Conservation (phyloP, 2,888 invertebrate species). For the Campaea margaritaria region DNA sequence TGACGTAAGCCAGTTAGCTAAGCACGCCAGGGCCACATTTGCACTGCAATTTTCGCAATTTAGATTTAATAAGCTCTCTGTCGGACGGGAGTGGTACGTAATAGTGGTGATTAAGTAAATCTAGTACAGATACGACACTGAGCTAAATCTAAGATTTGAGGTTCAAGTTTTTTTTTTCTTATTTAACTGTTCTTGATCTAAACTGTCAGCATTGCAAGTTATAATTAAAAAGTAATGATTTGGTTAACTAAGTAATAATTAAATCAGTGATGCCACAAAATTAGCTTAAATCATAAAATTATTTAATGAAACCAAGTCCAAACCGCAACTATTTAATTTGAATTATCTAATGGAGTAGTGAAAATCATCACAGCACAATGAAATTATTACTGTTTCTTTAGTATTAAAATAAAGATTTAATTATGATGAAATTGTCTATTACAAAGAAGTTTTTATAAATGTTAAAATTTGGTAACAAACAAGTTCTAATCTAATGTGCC, state of each 20-base stretch:
- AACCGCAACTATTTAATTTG: not conserved
- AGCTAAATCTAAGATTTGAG: too few relatives aligned
- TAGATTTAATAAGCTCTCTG: slow-evolving; percentile 81
- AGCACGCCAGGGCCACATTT: slow-evolving; percentile 79
- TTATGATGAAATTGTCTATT: too few relatives aligned
- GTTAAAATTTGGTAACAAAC: too few relatives aligned
- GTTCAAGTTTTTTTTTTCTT: too few relatives aligned
- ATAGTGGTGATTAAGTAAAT: slow-evolving; percentile 57
- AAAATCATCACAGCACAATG: not conserved
- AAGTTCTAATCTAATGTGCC: not conserved
- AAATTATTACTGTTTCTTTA: too few relatives aligned
- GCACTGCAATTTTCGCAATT: slow-evolving; percentile 83
- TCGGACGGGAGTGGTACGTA: slow-evolving; percentile 64
- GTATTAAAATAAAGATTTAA: too few relatives aligned
- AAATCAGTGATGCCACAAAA: too few relatives aligned
- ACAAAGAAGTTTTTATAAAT: too few relatives aligned
- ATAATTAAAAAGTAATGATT: too few relatives aligned
- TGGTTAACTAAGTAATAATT: too few relatives aligned
- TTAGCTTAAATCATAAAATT: not conserved
- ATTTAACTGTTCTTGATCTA: too few relatives aligned
- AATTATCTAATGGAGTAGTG: not conserved
- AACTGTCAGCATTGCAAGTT: too few relatives aligned
- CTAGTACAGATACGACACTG: slow-evolving; percentile 44
- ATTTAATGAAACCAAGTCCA: not conserved
- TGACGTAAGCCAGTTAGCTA: slow-evolving; percentile 71